phyloP scores from a whole-genome alignment of 1,140 invertebrate genomes.

The Harlomillsia oculata region DNA sequence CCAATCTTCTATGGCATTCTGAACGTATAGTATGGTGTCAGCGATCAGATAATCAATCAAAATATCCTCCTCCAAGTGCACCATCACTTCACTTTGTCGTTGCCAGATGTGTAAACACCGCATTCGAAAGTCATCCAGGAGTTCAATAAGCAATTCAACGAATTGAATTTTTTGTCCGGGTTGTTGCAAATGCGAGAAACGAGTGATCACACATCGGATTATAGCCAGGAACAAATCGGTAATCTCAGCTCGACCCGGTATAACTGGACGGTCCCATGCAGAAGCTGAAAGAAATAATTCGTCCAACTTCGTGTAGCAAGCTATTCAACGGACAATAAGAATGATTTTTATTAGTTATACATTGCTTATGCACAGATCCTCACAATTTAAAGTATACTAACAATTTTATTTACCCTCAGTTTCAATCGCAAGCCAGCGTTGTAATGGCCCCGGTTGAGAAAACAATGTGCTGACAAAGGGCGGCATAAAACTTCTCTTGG shows the following conservation, averaged over 20 bases:
- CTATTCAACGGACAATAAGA: slow-evolving; percentile 2
- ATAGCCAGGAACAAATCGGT: slow-evolving; percentile 30
- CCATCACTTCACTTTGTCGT: slow-evolving; percentile 15
- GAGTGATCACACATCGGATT: slow-evolving; percentile 24
- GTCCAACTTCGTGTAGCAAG: slow-evolving; percentile 31
- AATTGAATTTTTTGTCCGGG: slow-evolving; percentile 27
- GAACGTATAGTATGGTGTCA: slow-evolving; percentile 24
- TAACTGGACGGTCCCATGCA: slow-evolving; percentile 29
- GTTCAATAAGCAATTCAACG: slow-evolving; percentile 23
- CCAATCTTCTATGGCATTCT: slow-evolving; percentile 24
- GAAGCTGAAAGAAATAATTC: slow-evolving; percentile 32
- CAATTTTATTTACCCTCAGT: slow-evolving; percentile 19
- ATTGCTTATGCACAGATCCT: neutral
- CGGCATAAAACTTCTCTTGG: slow-evolving; percentile 17
- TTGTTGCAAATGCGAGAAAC: slow-evolving; percentile 30
- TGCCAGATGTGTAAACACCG: slow-evolving; percentile 32
- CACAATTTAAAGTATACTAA: neutral
- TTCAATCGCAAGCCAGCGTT: slow-evolving; percentile 32
- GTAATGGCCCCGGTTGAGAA: slow-evolving; percentile 27
- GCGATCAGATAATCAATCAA: slow-evolving; percentile 30
- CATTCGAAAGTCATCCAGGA: slow-evolving; percentile 33
- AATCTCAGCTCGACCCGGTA: slow-evolving; percentile 32
- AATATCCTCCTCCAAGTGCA: neutral
- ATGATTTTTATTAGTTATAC: too few species aligned
- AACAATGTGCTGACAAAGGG: slow-evolving; percentile 30